Evolutionary conservation across 2,888 invertebrate species (phyloP).

Genomic region (Calliphora vomitoria): DNA sequence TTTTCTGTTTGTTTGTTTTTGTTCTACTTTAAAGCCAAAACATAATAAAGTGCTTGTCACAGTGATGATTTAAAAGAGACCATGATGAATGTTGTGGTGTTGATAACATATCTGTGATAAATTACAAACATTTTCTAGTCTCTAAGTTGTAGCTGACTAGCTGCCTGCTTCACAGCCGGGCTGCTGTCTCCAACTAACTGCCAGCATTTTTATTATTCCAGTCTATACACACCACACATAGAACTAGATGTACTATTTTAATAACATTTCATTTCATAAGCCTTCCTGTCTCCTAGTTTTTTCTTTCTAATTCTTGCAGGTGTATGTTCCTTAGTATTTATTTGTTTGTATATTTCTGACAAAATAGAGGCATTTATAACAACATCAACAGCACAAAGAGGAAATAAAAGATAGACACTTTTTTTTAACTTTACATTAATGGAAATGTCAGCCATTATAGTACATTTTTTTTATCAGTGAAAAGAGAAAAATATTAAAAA

Average conservation of each 20-base stretch:
- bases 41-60: constrained; percentile 72
- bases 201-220: neutral
- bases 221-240: neutral
- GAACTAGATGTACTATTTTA: constrained; percentile 31
- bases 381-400: neutral
- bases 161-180: neutral
- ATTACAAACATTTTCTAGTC: constrained; percentile 64
- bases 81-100: constrained; percentile 72
- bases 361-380: constrained; percentile 25
- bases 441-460: constrained; percentile 47
- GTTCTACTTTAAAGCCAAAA: constrained; percentile 53
- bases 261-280: constrained; percentile 45
- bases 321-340: neutral
- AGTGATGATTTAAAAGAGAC: constrained; percentile 72
- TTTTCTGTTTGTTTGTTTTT: neutral
- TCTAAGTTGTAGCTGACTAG: constrained; percentile 9
- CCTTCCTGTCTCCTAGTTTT: neutral
- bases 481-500: neutral
- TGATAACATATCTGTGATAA: constrained; percentile 71
- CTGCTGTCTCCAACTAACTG: neutral
- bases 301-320: neutral
- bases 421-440: constrained; percentile 30
- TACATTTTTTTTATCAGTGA: neutral
- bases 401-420: neutral
- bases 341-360: neutral